A percentile compares a stretch with the other conserved stretches of the same genome.
These are phyloP conservation scores for Pogonus chalceus DNA, from an alignment of 1,140 invertebrate species.

Conservation along the genomic window DNA sequence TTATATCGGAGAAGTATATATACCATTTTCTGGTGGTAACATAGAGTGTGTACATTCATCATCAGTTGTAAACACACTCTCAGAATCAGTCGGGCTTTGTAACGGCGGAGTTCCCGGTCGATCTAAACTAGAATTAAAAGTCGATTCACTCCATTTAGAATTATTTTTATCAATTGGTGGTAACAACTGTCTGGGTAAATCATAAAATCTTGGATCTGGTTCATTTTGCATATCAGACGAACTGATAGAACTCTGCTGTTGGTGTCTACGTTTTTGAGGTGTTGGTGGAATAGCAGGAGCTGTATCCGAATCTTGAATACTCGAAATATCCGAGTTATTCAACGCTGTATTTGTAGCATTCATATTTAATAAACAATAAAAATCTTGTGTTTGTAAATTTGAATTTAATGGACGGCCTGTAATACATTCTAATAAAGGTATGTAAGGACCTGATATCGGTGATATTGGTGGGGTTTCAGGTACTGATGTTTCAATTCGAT, in stretches of 20 bases:
- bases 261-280: background rate
- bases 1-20: slow-evolving; percentile 11
- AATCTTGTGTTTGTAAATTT: slow-evolving; percentile 8
- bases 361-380: background rate
- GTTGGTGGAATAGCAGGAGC: background rate
- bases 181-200: slow-evolving; percentile 37
- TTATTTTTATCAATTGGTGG: slow-evolving; percentile 6
- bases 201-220: slow-evolving; percentile 42
- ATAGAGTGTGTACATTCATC: slow-evolving; percentile 39
- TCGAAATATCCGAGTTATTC: background rate
- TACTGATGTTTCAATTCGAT: background rate
- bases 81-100: slow-evolving; percentile 45
- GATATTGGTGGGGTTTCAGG: slow-evolving; percentile 27
- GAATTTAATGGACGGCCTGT: slow-evolving; percentile 56
- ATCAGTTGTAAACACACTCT: slow-evolving; percentile 49
- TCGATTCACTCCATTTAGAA: slow-evolving; percentile 17
- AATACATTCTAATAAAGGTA: slow-evolving; percentile 80
- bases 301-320: background rate
- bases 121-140: slow-evolving; percentile 33
- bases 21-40: slow-evolving; percentile 12
- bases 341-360: background rate
- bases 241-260: background rate
- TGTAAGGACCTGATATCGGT: slow-evolving; percentile 49
- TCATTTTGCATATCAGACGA: background rate
- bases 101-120: slow-evolving; percentile 36